Evolutionary conservation across 2,888 invertebrate genomes (phyloP).

Genomic region (Eupsilia transversa): DNA sequence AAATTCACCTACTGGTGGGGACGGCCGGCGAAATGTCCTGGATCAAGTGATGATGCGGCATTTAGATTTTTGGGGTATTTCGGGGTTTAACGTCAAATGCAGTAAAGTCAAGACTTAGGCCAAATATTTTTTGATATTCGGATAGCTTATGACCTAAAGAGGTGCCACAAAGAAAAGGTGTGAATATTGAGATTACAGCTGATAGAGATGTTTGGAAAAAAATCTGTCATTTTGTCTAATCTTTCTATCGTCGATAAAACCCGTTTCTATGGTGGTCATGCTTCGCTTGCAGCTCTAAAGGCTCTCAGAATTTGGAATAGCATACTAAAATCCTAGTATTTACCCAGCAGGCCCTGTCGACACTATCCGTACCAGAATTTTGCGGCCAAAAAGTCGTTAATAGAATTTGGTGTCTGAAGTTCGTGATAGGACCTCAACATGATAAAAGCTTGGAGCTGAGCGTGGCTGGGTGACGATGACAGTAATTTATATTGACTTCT

Average conservation of each 20-base stretch:
- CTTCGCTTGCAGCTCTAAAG: background rate
- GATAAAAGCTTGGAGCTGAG: constrained; percentile 11
- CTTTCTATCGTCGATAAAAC: too few relatives aligned
- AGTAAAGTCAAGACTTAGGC: too few relatives aligned
- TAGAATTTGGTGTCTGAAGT: constrained; percentile 43
- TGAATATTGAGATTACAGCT: background rate
- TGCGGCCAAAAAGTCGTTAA: constrained; percentile 32
- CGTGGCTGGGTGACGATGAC: constrained; percentile 13
- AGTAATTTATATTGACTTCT: constrained; percentile 48
- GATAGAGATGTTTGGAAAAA: too few relatives aligned
- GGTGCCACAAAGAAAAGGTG: too few relatives aligned
- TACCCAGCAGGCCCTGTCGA: background rate
- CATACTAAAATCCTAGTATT: background rate
- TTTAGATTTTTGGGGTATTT: constrained; percentile 12
- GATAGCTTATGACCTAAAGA: too few relatives aligned
- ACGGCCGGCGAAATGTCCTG: constrained; percentile 65
- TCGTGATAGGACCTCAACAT: constrained; percentile 28
- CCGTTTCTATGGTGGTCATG: too few relatives aligned
- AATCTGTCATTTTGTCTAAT: too few relatives aligned
- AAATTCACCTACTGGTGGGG: constrained; percentile 71
- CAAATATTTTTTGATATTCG: too few relatives aligned
- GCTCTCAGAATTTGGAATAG: background rate
- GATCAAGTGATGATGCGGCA: constrained; percentile 40
- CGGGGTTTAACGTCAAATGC: background rate
- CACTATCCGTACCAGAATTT: constrained; percentile 14